Base-by-base conservation (phyloP, 1,140 invertebrate genomes). In the Drosophila carrolli region DNA sequence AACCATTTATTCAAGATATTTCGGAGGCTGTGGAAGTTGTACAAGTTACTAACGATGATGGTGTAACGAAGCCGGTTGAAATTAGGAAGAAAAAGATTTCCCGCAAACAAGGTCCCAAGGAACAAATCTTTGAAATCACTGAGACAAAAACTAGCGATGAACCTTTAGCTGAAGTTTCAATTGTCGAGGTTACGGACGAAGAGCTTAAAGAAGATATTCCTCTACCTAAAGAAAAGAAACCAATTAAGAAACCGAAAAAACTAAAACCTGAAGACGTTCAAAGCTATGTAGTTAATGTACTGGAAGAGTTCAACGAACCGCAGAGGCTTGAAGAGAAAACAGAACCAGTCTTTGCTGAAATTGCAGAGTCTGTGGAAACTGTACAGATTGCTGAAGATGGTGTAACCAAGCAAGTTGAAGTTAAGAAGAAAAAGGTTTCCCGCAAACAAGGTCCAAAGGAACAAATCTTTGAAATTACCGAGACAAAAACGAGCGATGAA, bases 381-480 rank as follows among this genome's bases (percentile, higher is more conserved):
- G 13, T 43, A 7, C 37, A 75, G 27, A 56, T 72, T 10, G 50
- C 53, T 23, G 38, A 60, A 0, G 54, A 84, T 41, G 84, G 77
- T 0, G 38, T 11, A 35, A 48, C 44, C 5, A 83, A 89, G n/a
- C 43, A 80, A 43, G 46, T 83, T 37, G 47, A 70, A 55, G 47
- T 83, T 4, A 73, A 66, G 44, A 89, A 75, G 13, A 81, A 81
- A n/a, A 89, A 75, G 53, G 23, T 89, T 7, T 32, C 56, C 3
- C 59, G 77, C 1, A 89, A 81, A 29, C 81, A 84, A 53, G 84
- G 84, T 48, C 54, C 75, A 0, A 63, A 59, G 8, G 55, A 84
- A 41, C 57, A 89, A 29, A 43, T 81, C 27, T 77, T 84, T 14
- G 81, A 91, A 75, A 61, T 88, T 29, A 80, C 62, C 0, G 82